Evolutionary conservation across 2,113 vertebrate genomes (phyloP).

Genomic region (Forbesichthys papilliferus): DNA sequence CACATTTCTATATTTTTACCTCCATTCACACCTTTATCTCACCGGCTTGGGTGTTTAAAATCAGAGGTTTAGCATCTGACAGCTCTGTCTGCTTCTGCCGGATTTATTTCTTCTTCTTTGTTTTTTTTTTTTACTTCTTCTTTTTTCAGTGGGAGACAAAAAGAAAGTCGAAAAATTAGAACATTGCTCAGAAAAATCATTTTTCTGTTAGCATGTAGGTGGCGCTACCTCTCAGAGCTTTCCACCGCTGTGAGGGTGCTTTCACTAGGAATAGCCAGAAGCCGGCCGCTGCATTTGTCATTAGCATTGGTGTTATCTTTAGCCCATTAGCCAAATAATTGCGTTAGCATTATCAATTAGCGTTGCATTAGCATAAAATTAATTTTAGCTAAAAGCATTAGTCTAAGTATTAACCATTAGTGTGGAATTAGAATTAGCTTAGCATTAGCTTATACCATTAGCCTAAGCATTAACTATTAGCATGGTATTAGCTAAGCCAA

Average conservation of each 20-base stretch:
- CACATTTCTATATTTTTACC: slow-evolving; percentile 57
- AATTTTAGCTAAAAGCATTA: slow-evolving; percentile 23
- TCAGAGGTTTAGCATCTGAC: slow-evolving; percentile 49
- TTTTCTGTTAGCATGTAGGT: slow-evolving; percentile 48
- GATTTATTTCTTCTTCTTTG: slow-evolving; percentile 17
- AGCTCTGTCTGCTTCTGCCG: slow-evolving; percentile 25
- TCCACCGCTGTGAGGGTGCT: slow-evolving; percentile 28
- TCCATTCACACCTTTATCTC: slow-evolving; percentile 43
- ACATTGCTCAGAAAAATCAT: slow-evolving; percentile 27
- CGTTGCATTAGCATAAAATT: too few relatives aligned
- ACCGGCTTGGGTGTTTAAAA: slow-evolving; percentile 63
- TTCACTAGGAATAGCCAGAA: slow-evolving; percentile 27
- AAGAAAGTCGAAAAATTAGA: slow-evolving; percentile 13
- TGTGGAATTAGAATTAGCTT: too few relatives aligned
- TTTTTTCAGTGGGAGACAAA: slow-evolving; percentile 35
- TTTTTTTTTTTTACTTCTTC: slow-evolving; percentile 22
- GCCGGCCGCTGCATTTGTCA: slow-evolving; percentile 27
- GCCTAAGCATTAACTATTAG: slow-evolving; percentile 18
- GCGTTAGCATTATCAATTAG: neutral
- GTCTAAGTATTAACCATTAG: slow-evolving; percentile 17
- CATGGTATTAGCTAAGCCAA: too few relatives aligned
- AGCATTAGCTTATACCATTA: slow-evolving; percentile 22
- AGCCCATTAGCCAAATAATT: slow-evolving; percentile 32
- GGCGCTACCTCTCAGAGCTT: slow-evolving; percentile 44
- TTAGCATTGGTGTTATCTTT: too few relatives aligned